phyloP scores from a whole-genome alignment of 2,113 vertebrate genomes.

The Dipodomys ordii region DNA sequence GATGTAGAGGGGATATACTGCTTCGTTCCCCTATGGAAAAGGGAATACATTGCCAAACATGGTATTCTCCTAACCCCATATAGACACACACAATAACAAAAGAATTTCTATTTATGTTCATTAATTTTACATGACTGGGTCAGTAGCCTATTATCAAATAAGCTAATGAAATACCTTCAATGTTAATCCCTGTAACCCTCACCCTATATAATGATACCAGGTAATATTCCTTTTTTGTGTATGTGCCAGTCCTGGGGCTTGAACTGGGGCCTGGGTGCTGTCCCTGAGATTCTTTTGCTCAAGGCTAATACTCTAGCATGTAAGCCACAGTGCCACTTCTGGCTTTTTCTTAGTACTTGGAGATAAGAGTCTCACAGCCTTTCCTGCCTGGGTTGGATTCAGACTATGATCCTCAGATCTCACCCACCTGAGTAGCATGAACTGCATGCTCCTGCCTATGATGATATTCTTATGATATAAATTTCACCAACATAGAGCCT shows the following conservation, averaged over 20 bases:
- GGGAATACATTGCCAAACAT: background rate
- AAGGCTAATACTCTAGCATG: too few relatives aligned
- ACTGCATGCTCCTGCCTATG: too few relatives aligned
- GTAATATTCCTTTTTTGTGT: too few relatives aligned
- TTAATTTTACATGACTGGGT: background rate
- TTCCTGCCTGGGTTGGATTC: too few relatives aligned
- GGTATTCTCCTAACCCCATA: background rate
- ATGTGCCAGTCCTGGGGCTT: too few relatives aligned
- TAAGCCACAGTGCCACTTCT: too few relatives aligned
- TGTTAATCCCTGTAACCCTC: background rate
- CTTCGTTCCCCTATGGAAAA: background rate
- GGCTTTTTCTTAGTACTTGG: too few relatives aligned
- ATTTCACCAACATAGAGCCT: background rate
- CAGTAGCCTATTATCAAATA: background rate
- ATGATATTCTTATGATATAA: background rate
- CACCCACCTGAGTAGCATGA: too few relatives aligned
- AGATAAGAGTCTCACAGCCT: too few relatives aligned
- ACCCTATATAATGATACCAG: background rate
- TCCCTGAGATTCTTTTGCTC: too few relatives aligned
- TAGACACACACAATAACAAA: background rate
- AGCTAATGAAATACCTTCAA: background rate
- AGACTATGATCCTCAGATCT: too few relatives aligned
- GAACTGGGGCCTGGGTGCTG: too few relatives aligned
- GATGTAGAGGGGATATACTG: background rate
- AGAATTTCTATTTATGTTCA: background rate